These are phyloP conservation scores for Drosophila pectinifera DNA, from an alignment of 1,140 invertebrate species.

Conservation along the genomic window DNA sequence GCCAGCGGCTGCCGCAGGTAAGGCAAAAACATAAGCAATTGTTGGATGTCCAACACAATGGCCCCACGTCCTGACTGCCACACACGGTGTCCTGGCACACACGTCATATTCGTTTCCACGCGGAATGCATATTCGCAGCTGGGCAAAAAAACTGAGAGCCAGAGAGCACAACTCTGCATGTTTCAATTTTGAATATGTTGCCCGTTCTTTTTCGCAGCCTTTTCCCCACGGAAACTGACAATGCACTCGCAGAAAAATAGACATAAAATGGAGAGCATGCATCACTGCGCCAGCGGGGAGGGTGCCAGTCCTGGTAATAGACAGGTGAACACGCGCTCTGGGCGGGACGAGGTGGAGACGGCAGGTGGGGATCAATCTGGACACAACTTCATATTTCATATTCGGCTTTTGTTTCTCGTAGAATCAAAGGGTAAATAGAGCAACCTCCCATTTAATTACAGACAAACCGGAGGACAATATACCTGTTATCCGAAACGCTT, in stretches of 20 bases:
- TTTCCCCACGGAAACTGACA: conserved; percentile 9
- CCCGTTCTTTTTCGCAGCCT: conserved; percentile 13
- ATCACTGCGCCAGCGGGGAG: conserved; percentile 14
- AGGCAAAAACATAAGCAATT: conserved; percentile 74
- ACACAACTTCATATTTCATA: conserved; percentile 40
- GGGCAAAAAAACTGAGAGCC: conserved; percentile 30
- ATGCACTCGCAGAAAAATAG: conserved; percentile 27
- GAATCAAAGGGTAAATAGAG: conserved; percentile 31
- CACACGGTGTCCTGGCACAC: conserved; percentile 13
- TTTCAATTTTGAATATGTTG: conserved; percentile 72
- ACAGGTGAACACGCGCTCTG: conserved; percentile 21
- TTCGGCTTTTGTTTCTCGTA: not conserved
- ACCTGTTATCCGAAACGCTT: not conserved
- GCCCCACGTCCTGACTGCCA: conserved; percentile 2
- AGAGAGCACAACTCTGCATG: conserved; percentile 47
- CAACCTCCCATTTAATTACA: conserved; percentile 17
- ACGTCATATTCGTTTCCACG: conserved; percentile 16
- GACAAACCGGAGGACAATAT: conserved; percentile 12
- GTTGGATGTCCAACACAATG: conserved; percentile 70
- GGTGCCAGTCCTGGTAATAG: conserved; percentile 31
- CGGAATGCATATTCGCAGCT: conserved; percentile 21
- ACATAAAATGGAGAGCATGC: conserved; percentile 22
- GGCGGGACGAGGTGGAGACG: not conserved
- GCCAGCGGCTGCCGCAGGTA: conserved; percentile 28
- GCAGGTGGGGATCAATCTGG: conserved; percentile 13